Evolutionary conservation across 1,140 invertebrate species (phyloP).

Genomic region (Ridgeia piscesae): DNA sequence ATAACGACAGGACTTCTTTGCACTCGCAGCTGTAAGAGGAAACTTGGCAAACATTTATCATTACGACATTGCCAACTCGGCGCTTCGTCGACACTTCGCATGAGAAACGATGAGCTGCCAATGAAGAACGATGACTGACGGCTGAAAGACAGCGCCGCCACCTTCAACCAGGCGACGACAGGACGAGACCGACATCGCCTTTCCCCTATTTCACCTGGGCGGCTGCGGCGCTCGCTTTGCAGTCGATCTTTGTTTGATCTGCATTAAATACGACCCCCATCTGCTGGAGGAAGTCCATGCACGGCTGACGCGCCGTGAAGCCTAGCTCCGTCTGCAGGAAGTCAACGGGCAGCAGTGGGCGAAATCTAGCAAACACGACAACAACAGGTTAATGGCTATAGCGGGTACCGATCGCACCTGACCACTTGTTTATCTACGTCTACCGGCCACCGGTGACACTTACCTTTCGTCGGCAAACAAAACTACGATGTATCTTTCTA

Average conservation of each 20-base stretch:
- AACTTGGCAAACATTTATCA: not conserved
- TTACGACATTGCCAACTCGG: not conserved
- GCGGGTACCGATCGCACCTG: not conserved
- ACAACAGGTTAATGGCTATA: not conserved
- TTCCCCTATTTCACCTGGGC: not conserved
- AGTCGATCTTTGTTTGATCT: slow-evolving; percentile 76
- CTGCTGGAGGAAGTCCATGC: slow-evolving; percentile 81
- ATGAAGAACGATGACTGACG: not conserved
- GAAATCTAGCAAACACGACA: slow-evolving; percentile 73
- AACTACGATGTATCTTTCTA: not conserved
- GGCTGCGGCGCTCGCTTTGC: slow-evolving; percentile 65
- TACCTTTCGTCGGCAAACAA: not conserved
- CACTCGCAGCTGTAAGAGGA: not conserved
- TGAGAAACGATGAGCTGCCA: not conserved
- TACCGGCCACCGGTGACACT: not conserved
- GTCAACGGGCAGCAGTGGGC: slow-evolving; percentile 82
- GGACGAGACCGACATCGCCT: not conserved
- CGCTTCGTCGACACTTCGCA: not conserved
- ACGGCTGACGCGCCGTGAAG: slow-evolving; percentile 79
- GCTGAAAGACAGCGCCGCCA: not conserved
- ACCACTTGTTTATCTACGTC: not conserved
- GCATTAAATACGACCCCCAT: slow-evolving; percentile 77
- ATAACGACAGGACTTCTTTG: too few species aligned
- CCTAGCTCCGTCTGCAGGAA: slow-evolving; percentile 83
- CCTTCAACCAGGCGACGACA: not conserved